These are phyloP conservation scores for Edolisoma coerulescens DNA, from an alignment of 2,113 vertebrate genomes.

Conservation along the genomic window DNA sequence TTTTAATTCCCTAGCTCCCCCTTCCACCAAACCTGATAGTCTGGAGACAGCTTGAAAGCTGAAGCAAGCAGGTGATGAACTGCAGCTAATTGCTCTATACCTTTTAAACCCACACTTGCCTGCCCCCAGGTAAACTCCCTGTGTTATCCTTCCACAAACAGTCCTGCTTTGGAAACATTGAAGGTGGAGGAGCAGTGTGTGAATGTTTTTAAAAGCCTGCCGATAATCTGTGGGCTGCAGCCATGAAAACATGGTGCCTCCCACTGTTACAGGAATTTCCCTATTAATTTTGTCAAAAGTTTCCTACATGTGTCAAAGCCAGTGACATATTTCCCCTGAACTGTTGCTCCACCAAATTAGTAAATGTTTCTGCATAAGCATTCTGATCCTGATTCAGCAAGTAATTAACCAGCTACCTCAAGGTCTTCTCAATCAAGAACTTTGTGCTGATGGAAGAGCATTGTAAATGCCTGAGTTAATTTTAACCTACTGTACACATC, in stretches of 20 bases:
- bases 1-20: background rate
- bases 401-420: background rate
- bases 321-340: background rate
- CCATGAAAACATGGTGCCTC: background rate
- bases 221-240: background rate
- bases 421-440: background rate
- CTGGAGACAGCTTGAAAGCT: background rate
- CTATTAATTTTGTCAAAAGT: background rate
- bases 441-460: background rate
- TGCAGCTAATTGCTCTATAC: fast-evolving
- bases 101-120: background rate
- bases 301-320: background rate
- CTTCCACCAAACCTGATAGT: background rate
- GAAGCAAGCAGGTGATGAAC: background rate
- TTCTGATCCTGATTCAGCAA: background rate
- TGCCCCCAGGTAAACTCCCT: background rate
- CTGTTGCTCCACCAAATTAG: background rate
- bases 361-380: background rate
- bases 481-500: background rate
- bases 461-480: background rate
- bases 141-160: background rate
- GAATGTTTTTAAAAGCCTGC: background rate
- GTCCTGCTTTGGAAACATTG: background rate
- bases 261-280: background rate
- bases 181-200: background rate